A percentile compares a stretch with the other conserved stretches of the same genome.
phyloP scores from a whole-genome alignment of 2,888 invertebrate genomes.

The Calliopum simillimum region DNA sequence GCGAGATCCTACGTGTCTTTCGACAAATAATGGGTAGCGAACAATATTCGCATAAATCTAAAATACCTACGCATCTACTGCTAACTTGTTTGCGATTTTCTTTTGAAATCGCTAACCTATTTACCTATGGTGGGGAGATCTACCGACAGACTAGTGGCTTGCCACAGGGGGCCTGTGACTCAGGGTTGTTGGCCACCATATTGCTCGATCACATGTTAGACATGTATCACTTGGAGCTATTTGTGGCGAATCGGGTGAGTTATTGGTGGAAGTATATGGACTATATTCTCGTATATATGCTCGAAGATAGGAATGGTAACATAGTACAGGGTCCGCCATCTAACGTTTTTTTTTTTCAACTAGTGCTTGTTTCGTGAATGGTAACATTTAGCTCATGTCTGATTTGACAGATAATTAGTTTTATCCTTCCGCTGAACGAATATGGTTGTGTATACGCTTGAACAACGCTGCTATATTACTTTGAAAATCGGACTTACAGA shows the following conservation, averaged over 20 bases:
- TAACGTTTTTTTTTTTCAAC: too few species aligned
- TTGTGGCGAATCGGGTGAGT: neutral
- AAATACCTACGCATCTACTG: neutral
- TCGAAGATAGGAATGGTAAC: neutral
- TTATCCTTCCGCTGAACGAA: too few species aligned
- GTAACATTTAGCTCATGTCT: too few species aligned
- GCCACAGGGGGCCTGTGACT: conserved; percentile 28
- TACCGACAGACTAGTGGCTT: neutral
- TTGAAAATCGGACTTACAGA: too few species aligned
- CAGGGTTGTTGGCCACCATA: conserved; percentile 8
- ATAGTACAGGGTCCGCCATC: too few species aligned
- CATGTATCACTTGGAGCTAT: neutral
- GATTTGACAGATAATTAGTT: too few species aligned
- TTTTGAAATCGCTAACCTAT: neutral
- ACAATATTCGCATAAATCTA: neutral
- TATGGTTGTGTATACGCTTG: too few species aligned
- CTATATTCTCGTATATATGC: neutral
- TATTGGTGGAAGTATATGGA: conserved; percentile 21
- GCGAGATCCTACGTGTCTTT: neutral
- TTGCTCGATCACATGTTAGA: neutral
- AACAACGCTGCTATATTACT: too few species aligned
- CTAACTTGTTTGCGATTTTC: neutral
- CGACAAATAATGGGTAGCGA: too few species aligned
- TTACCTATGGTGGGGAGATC: neutral
- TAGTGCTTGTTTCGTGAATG: too few species aligned